These are phyloP conservation scores for Panzeria rudis DNA, from an alignment of 2,888 invertebrate species.

Conservation along the genomic window DNA sequence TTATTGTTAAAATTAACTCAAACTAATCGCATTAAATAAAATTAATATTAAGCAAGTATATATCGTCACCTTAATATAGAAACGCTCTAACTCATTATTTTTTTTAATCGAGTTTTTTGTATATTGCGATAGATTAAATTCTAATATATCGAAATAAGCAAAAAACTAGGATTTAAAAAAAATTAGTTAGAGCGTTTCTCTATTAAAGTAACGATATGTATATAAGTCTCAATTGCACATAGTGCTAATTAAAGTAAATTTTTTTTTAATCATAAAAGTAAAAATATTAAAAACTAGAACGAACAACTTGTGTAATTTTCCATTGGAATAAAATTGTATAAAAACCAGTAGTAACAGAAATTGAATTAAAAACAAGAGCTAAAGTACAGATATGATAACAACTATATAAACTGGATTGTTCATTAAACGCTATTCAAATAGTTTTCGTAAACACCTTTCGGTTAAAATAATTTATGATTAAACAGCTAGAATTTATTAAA, in stretches of 20 bases:
- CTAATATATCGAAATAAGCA: too few species aligned
- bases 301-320: constrained; percentile 59
- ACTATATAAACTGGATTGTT: constrained; percentile 1
- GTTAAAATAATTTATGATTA: constrained; percentile 5
- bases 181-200: too few species aligned
- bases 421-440: neutral
- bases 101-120: too few species aligned
- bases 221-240: neutral
- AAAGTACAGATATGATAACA: constrained; percentile 52
- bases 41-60: neutral
- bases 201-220: too few species aligned
- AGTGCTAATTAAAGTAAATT: constrained; percentile 10
- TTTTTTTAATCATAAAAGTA: constrained; percentile 4
- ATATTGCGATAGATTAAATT: too few species aligned
- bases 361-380: constrained; percentile 17
- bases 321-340: constrained; percentile 4
- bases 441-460: constrained; percentile 13
- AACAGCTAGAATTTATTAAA: constrained; percentile 32
- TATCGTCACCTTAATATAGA: too few species aligned
- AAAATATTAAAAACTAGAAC: constrained; percentile 41
- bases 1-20: constrained; percentile 9
- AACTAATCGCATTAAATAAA: constrained; percentile 1
- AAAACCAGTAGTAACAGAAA: constrained; percentile 33
- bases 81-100: too few species aligned
- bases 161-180: too few species aligned